Evolutionary conservation across 2,113 vertebrate species (phyloP).

Genomic region (Ciconia maguari): DNA sequence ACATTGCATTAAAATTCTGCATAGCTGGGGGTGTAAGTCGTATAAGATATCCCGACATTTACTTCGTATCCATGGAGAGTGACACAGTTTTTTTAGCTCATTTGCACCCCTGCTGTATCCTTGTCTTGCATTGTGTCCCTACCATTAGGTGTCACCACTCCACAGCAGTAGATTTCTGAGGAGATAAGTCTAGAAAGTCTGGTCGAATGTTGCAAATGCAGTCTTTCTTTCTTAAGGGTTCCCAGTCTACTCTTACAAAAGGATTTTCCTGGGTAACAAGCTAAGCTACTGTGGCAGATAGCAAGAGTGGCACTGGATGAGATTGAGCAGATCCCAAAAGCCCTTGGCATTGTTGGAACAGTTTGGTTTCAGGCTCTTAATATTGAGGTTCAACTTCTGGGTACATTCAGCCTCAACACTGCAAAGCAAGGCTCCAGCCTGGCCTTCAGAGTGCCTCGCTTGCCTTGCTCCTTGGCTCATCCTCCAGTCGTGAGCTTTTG

Average conservation of each 20-base stretch:
- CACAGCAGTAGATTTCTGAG: background rate
- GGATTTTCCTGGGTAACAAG: background rate
- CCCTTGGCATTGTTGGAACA: background rate
- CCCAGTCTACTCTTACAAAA: background rate
- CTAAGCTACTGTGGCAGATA: background rate
- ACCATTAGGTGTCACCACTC: conserved; percentile 37
- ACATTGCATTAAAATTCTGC: background rate
- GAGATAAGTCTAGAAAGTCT: background rate
- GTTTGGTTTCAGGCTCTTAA: background rate
- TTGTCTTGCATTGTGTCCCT: background rate
- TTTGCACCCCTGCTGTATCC: background rate
- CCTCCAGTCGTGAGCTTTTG: background rate
- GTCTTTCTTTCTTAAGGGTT: background rate
- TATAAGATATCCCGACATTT: background rate
- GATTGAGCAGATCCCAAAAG: background rate
- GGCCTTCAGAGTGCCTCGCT: background rate
- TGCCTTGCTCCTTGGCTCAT: background rate
- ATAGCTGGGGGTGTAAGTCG: background rate
- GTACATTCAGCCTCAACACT: background rate
- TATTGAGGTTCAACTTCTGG: background rate
- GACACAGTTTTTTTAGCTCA: background rate
- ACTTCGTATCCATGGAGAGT: background rate
- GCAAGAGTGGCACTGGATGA: background rate
- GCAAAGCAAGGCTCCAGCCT: background rate
- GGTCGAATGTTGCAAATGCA: background rate